phyloP scores from a whole-genome alignment of 2,888 invertebrate species.

The Mylabris sibirica region DNA sequence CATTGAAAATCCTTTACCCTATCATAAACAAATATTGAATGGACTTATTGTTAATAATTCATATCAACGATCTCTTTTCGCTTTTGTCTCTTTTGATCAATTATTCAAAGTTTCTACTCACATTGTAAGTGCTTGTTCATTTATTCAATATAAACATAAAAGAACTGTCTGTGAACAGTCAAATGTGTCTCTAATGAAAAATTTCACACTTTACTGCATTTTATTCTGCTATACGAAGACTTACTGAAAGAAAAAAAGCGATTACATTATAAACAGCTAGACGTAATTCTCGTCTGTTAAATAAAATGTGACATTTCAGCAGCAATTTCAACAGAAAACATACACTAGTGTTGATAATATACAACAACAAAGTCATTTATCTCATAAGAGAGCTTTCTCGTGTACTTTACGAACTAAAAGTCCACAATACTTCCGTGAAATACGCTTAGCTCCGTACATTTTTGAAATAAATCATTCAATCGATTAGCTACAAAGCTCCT shows the following conservation, averaged over 20 bases:
- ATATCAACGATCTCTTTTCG: constrained; percentile 47
- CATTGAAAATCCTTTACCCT: constrained; percentile 41
- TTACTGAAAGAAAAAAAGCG: no score
- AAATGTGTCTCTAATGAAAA: constrained; percentile 24
- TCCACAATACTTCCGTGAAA: no score
- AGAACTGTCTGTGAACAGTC: constrained; percentile 20
- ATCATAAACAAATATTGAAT: constrained; percentile 54
- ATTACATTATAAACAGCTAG: no score
- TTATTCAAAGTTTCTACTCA: constrained; percentile 56
- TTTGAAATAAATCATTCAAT: no score
- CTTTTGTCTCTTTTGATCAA: constrained; percentile 53
- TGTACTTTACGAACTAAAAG: constrained; percentile 38
- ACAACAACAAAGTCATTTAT: constrained; percentile 52
- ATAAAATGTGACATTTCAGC: constrained; percentile 36
- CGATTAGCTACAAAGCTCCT: no score
- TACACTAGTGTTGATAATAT: constrained; percentile 48
- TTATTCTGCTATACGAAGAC: constrained; percentile 2
- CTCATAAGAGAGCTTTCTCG: constrained; percentile 52
- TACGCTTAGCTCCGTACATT: no score
- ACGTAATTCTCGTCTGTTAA: constrained; percentile 23
- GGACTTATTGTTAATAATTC: constrained; percentile 57
- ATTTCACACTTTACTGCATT: constrained; percentile 23
- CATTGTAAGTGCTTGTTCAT: constrained; percentile 52
- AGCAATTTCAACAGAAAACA: constrained; percentile 45
- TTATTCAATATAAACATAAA: constrained; percentile 44